Evolutionary conservation across 2,888 invertebrate genomes (phyloP).

Genomic region (Tanypteryx hageni): DNA sequence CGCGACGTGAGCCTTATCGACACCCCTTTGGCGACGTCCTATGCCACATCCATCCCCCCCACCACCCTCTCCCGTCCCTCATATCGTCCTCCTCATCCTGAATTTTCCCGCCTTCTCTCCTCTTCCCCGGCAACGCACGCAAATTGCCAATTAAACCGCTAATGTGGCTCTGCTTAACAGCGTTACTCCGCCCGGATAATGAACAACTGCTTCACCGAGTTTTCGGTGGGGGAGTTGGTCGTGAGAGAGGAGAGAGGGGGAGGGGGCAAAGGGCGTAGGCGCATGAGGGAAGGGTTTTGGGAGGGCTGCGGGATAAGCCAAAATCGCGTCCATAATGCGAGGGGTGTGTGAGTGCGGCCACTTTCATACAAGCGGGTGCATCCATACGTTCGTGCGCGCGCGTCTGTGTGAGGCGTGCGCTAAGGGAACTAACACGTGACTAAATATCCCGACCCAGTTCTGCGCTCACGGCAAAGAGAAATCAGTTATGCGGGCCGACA

Average conservation of each 20-base stretch:
- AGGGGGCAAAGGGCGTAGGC: not conserved
- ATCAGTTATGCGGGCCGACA: conserved; percentile 4
- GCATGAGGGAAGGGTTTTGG: too few species aligned
- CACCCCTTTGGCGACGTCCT: not conserved
- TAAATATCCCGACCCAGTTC: not conserved
- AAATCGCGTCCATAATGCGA: not conserved
- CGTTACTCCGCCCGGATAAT: conserved; percentile 26
- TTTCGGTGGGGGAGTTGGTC: not conserved
- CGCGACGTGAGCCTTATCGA: not conserved
- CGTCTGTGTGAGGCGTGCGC: not conserved
- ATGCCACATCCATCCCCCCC: not conserved
- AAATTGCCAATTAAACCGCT: conserved; percentile 29
- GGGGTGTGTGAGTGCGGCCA: too few species aligned
- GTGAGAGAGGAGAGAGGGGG: not conserved
- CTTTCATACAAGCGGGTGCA: too few species aligned
- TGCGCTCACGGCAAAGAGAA: not conserved
- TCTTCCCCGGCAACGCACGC: conserved; percentile 28
- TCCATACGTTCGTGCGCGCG: not conserved
- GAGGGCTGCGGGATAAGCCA: not conserved
- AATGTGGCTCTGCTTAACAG: conserved; percentile 29
- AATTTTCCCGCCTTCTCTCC: not conserved
- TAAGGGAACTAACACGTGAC: not conserved
- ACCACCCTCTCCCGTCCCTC: not conserved
- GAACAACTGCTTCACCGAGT: conserved; percentile 18
- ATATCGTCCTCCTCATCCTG: not conserved